phyloP scores from a whole-genome alignment of 2,797 vertebrate species.

The Diplodus sargus region DNA sequence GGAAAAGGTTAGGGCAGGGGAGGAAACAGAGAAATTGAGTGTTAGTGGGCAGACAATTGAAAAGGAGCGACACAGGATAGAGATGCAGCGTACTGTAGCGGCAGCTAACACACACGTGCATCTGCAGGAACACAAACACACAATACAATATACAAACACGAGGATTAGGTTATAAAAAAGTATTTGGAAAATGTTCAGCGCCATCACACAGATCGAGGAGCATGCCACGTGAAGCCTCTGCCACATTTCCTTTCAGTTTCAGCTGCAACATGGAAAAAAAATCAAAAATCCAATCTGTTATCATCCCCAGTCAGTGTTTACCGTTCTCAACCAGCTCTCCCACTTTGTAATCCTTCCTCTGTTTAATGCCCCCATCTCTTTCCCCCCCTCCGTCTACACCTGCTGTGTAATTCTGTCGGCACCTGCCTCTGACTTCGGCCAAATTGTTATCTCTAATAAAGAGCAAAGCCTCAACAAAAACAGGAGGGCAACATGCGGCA shows the following conservation, averaged over 20 bases:
- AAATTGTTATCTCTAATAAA: constrained; percentile 70
- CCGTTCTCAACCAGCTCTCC: constrained; percentile 33
- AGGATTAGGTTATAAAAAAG: background rate
- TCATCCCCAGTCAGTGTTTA: constrained; percentile 35
- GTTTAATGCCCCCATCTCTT: constrained; percentile 23
- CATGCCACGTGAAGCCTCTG: background rate
- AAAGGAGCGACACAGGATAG: constrained; percentile 26
- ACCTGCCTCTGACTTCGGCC: constrained; percentile 64
- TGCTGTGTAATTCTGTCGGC: constrained; percentile 62
- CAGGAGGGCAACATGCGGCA: constrained; percentile 54
- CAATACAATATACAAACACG: constrained; percentile 16
- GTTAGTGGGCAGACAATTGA: constrained; percentile 66
- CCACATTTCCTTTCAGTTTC: constrained; percentile 16
- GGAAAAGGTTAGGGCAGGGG: constrained; percentile 51
- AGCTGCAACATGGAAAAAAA: constrained; percentile 9
- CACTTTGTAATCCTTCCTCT: constrained; percentile 34
- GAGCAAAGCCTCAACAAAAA: constrained; percentile 61
- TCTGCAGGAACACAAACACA: constrained; percentile 4
- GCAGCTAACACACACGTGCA: background rate
- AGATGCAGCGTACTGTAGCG: constrained; percentile 8
- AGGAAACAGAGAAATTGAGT: constrained; percentile 60
- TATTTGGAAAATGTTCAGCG: constrained; percentile 1
- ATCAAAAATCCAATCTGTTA: constrained; percentile 16
- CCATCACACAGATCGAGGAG: background rate
- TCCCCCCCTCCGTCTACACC: constrained; percentile 48